These are phyloP conservation scores for Leptinotarsa texana DNA, from an alignment of 1,140 invertebrate genomes.

Conservation along the genomic window DNA sequence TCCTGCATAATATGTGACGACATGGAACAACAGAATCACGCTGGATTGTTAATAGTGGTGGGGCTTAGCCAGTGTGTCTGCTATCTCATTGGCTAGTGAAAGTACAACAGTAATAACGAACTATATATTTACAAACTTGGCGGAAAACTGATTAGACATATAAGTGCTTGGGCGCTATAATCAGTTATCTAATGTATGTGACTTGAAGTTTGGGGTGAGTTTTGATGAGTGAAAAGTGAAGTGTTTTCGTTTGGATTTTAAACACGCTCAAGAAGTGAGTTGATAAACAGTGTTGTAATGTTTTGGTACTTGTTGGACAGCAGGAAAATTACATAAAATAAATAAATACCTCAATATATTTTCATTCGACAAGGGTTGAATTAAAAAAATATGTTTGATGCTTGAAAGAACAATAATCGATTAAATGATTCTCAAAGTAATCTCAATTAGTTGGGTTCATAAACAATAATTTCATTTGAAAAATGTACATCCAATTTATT, in stretches of 20 bases:
- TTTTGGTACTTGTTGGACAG: no score
- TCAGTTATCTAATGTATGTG: neutral
- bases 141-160: constrained; percentile 12
- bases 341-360: no score
- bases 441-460: no score
- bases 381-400: no score
- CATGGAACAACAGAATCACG: constrained; percentile 1
- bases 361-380: no score
- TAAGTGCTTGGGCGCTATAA: neutral
- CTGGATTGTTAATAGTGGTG: neutral
- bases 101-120: constrained; percentile 10
- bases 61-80: neutral
- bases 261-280: neutral
- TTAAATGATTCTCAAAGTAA: no score
- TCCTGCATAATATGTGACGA: neutral
- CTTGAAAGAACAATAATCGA: no score
- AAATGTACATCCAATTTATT: no score
- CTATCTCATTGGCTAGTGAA: constrained; percentile 28
- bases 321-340: no score
- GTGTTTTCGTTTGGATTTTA: neutral
- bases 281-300: neutral
- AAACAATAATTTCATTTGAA: no score
- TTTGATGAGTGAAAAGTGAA: neutral
- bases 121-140: constrained; percentile 12
- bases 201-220: neutral